Conservation (phyloP, 2,888 invertebrate genomes). For the Stenotaenia linearis region DNA sequence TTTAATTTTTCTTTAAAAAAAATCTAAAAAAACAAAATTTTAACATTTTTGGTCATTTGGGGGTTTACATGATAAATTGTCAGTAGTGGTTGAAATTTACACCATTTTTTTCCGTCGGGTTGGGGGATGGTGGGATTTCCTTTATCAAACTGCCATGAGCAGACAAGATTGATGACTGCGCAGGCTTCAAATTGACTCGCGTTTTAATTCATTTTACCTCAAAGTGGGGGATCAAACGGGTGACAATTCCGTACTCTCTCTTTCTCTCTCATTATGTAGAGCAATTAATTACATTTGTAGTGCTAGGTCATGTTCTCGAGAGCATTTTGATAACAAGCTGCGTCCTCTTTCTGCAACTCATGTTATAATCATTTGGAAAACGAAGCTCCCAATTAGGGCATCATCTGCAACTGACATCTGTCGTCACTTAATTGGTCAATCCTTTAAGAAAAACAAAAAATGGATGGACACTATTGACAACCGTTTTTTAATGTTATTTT, state of each 20-base stretch:
- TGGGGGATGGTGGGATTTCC: background rate
- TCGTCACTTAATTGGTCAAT: background rate
- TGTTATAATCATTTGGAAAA: slow-evolving; percentile 4
- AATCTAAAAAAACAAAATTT: too few species aligned
- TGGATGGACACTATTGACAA: background rate
- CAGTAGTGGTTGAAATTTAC: background rate
- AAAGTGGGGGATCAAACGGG: slow-evolving; percentile 9
- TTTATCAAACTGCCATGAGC: background rate
- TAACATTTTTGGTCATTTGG: background rate
- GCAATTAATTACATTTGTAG: slow-evolving; percentile 9
- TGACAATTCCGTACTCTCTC: slow-evolving; percentile 4
- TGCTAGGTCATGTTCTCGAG: slow-evolving; percentile 4
- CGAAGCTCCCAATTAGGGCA: background rate
- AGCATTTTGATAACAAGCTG: slow-evolving; percentile 1
- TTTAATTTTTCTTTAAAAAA: too few species aligned
- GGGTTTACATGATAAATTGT: background rate
- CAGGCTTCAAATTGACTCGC: slow-evolving; percentile 9
- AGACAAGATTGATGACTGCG: slow-evolving; percentile 3
- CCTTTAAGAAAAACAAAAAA: background rate
- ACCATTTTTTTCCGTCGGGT: background rate
- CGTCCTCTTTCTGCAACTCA: slow-evolving; percentile 9
- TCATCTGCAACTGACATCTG: slow-evolving; percentile 4
- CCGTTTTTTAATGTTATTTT: background rate
- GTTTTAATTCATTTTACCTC: slow-evolving; percentile 9
- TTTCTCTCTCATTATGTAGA: slow-evolving; percentile 9